phyloP scores from a whole-genome alignment of 2,113 vertebrate species.

The Sylvietta virens region DNA sequence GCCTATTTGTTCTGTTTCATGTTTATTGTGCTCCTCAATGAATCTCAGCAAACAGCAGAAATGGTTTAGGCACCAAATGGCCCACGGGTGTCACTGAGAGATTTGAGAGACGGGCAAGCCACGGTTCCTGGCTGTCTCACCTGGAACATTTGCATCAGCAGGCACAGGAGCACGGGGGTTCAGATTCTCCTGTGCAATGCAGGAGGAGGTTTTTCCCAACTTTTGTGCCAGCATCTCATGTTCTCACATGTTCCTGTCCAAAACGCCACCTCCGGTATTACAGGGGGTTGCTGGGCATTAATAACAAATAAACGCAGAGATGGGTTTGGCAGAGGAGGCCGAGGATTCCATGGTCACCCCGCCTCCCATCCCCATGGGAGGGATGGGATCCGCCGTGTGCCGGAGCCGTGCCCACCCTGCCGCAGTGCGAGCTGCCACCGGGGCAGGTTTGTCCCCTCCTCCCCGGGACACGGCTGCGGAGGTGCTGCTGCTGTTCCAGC shows the following conservation, averaged over 20 bases:
- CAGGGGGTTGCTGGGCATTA: background rate
- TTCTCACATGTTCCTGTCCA: background rate
- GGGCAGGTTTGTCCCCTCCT: background rate
- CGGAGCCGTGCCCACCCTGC: background rate
- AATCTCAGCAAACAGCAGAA: background rate
- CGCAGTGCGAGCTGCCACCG: background rate
- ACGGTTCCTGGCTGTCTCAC: background rate
- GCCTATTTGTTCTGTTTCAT: background rate
- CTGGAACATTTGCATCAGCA: background rate
- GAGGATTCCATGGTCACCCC: background rate
- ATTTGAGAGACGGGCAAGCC: background rate
- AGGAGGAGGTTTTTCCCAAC: background rate
- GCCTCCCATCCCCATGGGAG: fast-evolving
- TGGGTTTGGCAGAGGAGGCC: background rate
- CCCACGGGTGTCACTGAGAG: background rate
- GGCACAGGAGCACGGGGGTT: background rate
- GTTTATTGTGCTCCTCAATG: background rate
- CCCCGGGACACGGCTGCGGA: background rate
- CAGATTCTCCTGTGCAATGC: background rate
- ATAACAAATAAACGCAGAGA: background rate
- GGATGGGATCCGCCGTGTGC: background rate
- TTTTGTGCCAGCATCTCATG: background rate
- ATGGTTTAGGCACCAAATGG: background rate
- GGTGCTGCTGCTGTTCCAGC: background rate
- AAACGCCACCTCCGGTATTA: background rate